Evolutionary conservation across 1,140 invertebrate genomes (phyloP).

Genomic region (Micrasema minimum): DNA sequence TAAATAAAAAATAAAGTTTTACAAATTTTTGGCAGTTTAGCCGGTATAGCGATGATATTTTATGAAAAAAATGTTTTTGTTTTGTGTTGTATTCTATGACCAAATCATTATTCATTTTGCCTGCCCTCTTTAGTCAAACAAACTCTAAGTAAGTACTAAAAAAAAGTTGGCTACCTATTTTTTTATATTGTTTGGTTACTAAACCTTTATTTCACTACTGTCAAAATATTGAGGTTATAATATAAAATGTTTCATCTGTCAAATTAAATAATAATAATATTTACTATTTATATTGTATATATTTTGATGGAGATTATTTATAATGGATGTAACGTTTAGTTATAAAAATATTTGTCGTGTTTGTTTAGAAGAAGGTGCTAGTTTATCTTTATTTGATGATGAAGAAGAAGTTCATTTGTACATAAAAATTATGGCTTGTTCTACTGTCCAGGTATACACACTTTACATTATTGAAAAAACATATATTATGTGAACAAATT

Average conservation of each 20-base stretch:
- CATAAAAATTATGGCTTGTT: conserved; percentile 51
- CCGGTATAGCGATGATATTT: too few relatives aligned
- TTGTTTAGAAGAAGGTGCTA: conserved; percentile 43
- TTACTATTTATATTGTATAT: not conserved
- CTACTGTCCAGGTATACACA: conserved; percentile 40
- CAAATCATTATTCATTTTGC: too few relatives aligned
- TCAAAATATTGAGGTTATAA: conserved; percentile 28
- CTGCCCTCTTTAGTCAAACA: too few relatives aligned
- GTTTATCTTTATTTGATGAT: conserved; percentile 43
- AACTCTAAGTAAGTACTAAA: too few relatives aligned
- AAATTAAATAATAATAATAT: not conserved
- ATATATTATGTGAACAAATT: not conserved
- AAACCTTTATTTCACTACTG: conserved; percentile 8
- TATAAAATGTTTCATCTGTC: conserved; percentile 5
- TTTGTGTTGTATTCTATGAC: too few relatives aligned
- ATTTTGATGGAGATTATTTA: conserved; percentile 15
- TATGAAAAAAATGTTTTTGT: too few relatives aligned
- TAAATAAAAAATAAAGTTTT: too few relatives aligned
- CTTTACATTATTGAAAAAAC: not conserved
- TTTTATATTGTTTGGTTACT: too few relatives aligned
- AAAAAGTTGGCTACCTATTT: too few relatives aligned
- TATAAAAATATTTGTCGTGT: conserved; percentile 40
- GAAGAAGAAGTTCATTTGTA: conserved; percentile 43
- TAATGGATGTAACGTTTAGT: conserved; percentile 17
- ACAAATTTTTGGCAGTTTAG: too few relatives aligned